Conservation (phyloP, 2,113 vertebrate genomes). For the Daubentonia madagascariensis region DNA sequence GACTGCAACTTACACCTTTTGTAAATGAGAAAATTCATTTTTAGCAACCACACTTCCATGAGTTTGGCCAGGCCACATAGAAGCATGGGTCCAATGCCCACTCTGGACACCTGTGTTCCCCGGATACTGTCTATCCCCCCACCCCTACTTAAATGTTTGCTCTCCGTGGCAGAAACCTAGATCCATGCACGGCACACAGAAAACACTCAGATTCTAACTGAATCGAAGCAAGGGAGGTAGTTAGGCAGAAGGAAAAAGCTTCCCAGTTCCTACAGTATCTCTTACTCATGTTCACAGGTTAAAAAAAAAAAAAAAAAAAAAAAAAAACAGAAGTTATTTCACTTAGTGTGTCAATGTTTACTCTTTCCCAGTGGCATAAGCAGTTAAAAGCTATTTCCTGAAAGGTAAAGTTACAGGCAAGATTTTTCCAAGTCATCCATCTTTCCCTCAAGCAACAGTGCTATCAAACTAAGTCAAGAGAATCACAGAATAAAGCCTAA, state of each 20-base stretch:
- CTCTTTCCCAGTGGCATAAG: not conserved
- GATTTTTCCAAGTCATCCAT: not conserved
- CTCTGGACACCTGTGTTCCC: not conserved
- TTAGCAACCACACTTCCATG: not conserved
- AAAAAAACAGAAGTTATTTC: not conserved
- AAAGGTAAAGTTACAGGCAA: not conserved
- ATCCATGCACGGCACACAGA: too few species aligned
- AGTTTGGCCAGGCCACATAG: not conserved
- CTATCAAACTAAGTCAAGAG: not conserved
- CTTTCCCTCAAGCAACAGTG: not conserved
- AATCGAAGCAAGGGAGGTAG: not conserved
- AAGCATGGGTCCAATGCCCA: not conserved
- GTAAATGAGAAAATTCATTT: not conserved
- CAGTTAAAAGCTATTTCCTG: not conserved
- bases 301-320: too few species aligned
- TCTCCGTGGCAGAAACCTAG: not conserved
- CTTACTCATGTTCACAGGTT: not conserved
- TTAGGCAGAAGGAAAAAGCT: not conserved
- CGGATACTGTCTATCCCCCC: not conserved
- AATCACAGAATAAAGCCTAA: not conserved
- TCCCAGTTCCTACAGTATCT: not conserved
- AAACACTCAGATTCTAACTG: not conserved
- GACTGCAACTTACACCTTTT: not conserved
- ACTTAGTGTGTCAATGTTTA: not conserved
- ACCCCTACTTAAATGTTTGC: not conserved